Percentiles rank a stretch among this genome's conserved stretches.
Evolutionary conservation across 2,113 vertebrate species (phyloP).

Genomic region (Festucalex cinctus): DNA sequence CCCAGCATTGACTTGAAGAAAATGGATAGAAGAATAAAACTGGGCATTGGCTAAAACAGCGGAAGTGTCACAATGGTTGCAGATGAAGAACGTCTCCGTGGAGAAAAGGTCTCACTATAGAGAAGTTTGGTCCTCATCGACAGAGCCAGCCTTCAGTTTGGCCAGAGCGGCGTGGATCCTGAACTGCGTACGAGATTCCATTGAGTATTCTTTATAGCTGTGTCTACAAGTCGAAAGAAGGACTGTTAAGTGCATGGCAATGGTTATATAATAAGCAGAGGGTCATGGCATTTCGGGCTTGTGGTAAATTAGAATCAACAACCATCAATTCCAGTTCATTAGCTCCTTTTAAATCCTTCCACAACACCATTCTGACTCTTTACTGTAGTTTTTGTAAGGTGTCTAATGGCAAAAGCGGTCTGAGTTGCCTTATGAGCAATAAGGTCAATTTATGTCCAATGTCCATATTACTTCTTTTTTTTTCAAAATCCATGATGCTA

Average conservation of each 20-base stretch:
- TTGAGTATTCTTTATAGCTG: conserved; percentile 82
- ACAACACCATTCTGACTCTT: not conserved
- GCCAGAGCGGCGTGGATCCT: conserved; percentile 78
- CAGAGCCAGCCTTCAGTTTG: conserved; percentile 73
- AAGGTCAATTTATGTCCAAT: not conserved
- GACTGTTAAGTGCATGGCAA: not conserved
- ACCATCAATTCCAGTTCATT: not conserved
- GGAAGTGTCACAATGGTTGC: not conserved
- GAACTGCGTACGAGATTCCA: conserved; percentile 82
- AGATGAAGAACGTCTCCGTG: not conserved
- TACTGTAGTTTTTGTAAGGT: not conserved
- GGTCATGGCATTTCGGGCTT: not conserved
- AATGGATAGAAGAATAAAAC: not conserved
- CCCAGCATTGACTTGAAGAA: not conserved
- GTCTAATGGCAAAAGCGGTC: not conserved
- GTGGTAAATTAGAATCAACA: not conserved
- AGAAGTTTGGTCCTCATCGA: conserved; percentile 66
- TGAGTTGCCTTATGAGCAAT: not conserved
- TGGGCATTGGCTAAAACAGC: not conserved
- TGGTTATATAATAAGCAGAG: not conserved
- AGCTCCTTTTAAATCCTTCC: not conserved
- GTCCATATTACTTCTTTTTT: too few species aligned
- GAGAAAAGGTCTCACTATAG: conserved; percentile 27
- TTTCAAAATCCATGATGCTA: not conserved
- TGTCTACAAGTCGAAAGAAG: conserved; percentile 49